phyloP scores from a whole-genome alignment of 2,113 vertebrate genomes.

The Cacatua alba region DNA sequence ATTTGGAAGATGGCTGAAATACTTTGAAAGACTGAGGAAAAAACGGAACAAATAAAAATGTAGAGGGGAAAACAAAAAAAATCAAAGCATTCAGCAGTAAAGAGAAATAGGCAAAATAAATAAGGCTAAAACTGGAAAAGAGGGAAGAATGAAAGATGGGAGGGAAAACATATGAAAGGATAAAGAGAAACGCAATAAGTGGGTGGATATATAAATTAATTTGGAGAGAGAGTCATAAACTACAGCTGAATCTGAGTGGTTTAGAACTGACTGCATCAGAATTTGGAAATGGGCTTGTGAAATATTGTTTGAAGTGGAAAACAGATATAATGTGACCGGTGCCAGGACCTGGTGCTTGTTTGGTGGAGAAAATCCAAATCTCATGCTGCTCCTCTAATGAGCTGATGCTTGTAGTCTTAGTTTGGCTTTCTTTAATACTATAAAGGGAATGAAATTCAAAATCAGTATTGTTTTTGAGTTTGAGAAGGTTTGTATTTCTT shows the following conservation, averaged over 20 bases:
- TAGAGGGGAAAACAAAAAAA: background rate
- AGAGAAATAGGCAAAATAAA: background rate
- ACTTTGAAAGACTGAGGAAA: background rate
- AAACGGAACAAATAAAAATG: background rate
- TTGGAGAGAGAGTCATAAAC: background rate
- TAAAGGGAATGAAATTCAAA: background rate
- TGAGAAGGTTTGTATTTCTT: background rate
- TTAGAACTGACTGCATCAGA: rapidly evolving
- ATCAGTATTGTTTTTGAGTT: background rate
- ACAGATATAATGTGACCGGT: background rate
- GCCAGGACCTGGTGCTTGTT: background rate
- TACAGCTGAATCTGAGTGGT: background rate
- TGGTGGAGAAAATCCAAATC: background rate
- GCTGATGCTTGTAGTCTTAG: background rate
- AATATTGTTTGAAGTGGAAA: background rate
- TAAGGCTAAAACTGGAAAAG: background rate
- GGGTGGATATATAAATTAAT: background rate
- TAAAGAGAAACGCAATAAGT: background rate
- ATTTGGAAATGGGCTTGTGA: background rate
- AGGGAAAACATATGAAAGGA: background rate
- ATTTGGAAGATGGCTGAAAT: background rate
- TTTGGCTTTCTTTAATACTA: background rate
- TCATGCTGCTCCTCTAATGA: background rate
- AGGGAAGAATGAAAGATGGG: background rate
- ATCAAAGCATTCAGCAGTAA: background rate